Percentiles rank a stretch among this genome's conserved stretches.
Conservation (phyloP, 2,113 vertebrate genomes). For the Cyprinodon tularosa region DNA sequence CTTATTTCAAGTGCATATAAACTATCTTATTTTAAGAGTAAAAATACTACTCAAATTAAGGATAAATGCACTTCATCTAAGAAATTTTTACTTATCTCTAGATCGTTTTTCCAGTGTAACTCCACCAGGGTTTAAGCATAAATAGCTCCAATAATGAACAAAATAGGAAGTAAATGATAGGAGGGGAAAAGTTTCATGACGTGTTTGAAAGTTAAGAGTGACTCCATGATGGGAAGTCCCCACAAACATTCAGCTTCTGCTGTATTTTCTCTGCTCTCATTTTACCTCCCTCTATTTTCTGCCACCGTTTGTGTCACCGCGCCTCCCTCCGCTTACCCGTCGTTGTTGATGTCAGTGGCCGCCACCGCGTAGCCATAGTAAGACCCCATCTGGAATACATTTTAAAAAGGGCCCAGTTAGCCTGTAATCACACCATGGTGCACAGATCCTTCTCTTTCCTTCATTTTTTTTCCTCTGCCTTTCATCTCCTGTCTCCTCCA, state of each 20-base stretch:
- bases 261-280: background rate
- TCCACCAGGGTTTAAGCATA: background rate
- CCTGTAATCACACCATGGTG: slow-evolving; percentile 56
- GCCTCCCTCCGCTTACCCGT: slow-evolving; percentile 82
- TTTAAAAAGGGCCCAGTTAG: slow-evolving; percentile 57
- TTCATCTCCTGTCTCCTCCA: slow-evolving; percentile 35
- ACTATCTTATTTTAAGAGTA: no score
- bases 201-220: slow-evolving; percentile 1
- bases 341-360: slow-evolving; percentile 87
- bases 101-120: background rate
- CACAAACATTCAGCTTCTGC: background rate
- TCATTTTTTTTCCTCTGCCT: slow-evolving; percentile 32
- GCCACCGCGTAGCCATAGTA: slow-evolving; percentile 91
- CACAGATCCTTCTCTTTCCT: slow-evolving; percentile 46
- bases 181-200: slow-evolving; percentile 1
- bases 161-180: no score
- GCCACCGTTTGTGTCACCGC: slow-evolving; percentile 22
- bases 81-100: no score
- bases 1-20: no score
- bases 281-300: slow-evolving; percentile 1
- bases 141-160: no score
- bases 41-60: no score
- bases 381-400: slow-evolving; percentile 88
- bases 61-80: no score
- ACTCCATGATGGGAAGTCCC: background rate